A percentile compares a stretch with the other conserved stretches of the same genome.
phyloP scores from a whole-genome alignment of 2,888 invertebrate species.

The Eupithecia tripunctaria region DNA sequence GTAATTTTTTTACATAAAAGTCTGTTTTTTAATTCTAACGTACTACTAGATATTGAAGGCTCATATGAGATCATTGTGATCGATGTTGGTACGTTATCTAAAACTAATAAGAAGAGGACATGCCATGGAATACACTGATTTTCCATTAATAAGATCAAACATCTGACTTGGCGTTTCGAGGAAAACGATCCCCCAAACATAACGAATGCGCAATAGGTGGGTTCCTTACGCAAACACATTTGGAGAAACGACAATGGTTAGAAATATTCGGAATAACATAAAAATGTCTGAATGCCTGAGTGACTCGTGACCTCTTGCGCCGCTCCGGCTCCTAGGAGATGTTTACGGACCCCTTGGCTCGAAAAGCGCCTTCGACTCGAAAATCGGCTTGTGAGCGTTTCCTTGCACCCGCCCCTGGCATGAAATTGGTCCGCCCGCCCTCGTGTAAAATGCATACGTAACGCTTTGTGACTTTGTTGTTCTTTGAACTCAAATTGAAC shows the following conservation, averaged over 20 bases:
- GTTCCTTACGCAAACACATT: slow-evolving; percentile 6
- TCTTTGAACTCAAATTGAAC: neutral
- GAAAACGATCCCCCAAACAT: neutral
- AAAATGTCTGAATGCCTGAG: slow-evolving; percentile 35
- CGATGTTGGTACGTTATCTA: neutral
- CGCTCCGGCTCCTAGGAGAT: slow-evolving; percentile 41
- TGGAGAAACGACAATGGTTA: slow-evolving; percentile 30
- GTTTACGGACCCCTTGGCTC: slow-evolving; percentile 44
- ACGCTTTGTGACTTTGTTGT: neutral
- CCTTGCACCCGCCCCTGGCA: neutral
- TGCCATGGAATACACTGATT: neutral
- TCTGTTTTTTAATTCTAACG: neutral
- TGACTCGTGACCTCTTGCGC: slow-evolving; percentile 41
- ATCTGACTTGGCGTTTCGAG: neutral
- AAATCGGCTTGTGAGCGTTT: slow-evolving; percentile 40
- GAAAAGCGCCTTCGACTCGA: slow-evolving; percentile 39
- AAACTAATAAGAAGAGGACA: neutral
- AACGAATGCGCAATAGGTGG: slow-evolving; percentile 1
- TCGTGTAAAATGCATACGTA: slow-evolving; percentile 16
- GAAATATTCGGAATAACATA: slow-evolving; percentile 36
- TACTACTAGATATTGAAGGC: neutral
- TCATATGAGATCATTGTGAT: neutral
- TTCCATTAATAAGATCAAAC: neutral
- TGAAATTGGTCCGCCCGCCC: neutral
- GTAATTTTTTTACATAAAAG: neutral